phyloP scores from a whole-genome alignment of 2,888 invertebrate genomes.

The Drosophila histrio region DNA sequence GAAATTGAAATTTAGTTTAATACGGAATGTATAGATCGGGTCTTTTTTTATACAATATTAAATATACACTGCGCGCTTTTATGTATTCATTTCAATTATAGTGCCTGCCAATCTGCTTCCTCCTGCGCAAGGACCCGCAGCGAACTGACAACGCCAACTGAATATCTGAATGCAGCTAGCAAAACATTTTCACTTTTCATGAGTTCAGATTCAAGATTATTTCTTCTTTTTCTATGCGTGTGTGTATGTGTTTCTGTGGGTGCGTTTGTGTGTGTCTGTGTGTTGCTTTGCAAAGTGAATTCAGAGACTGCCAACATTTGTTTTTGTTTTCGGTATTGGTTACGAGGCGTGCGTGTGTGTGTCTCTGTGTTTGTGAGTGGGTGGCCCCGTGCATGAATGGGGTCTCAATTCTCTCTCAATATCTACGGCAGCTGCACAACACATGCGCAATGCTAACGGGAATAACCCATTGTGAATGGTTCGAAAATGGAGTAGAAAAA shows the following conservation, averaged over 20 bases:
- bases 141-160: constrained; percentile 73
- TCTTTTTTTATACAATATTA: constrained; percentile 4
- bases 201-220: constrained; percentile 72
- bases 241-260: constrained; percentile 1
- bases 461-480: constrained; percentile 32
- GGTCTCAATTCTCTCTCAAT: constrained; percentile 34
- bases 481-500: constrained; percentile 16
- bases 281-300: constrained; percentile 55
- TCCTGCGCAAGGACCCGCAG: constrained; percentile 78
- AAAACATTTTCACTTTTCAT: constrained; percentile 75
- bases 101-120: constrained; percentile 47
- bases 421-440: constrained; percentile 53
- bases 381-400: constrained; percentile 52
- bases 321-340: constrained; percentile 72
- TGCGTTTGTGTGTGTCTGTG: constrained; percentile 4
- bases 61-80: constrained; percentile 47
- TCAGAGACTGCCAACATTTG: constrained; percentile 66
- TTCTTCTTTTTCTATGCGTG: constrained; percentile 35
- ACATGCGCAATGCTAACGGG: constrained; percentile 51
- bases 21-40: constrained; percentile 20
- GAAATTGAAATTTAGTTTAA: constrained; percentile 7
- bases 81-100: constrained; percentile 23
- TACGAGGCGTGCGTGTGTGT: constrained; percentile 29
- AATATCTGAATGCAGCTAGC: constrained; percentile 73
- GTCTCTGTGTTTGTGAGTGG: constrained; percentile 36